Evolutionary conservation across 53 echinoderm and acorn worm genomes (phyloP).

Genomic region (Paracentrotus lividus): DNA sequence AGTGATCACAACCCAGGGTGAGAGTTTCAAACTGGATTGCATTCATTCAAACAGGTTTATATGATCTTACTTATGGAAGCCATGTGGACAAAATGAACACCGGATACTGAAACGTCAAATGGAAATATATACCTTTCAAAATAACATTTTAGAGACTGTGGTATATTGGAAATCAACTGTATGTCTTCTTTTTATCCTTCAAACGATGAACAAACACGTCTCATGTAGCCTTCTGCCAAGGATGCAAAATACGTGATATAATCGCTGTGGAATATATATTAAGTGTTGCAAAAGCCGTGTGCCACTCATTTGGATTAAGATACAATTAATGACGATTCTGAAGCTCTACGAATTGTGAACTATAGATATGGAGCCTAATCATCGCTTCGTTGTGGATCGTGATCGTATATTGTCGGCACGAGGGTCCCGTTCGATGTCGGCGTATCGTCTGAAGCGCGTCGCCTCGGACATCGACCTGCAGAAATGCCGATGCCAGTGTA

Average conservation of each 20-base stretch:
- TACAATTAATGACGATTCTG: not conserved
- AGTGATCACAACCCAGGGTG: not conserved
- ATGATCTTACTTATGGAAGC: not conserved
- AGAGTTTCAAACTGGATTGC: constrained; percentile 23
- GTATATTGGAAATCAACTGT: not conserved
- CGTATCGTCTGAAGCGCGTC: constrained; percentile 65
- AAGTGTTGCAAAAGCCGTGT: not conserved
- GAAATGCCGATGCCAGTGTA: constrained; percentile 63
- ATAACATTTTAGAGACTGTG: not conserved
- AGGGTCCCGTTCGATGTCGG: constrained; percentile 39
- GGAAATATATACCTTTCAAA: not conserved
- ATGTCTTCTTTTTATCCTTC: not conserved
- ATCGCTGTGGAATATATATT: not conserved
- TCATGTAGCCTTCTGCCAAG: no score
- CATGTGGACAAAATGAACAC: constrained; percentile 12
- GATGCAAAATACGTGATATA: no score
- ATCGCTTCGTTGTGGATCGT: not conserved
- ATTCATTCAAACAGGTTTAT: constrained; percentile 36
- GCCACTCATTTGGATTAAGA: not conserved
- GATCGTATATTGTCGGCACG: constrained; percentile 18
- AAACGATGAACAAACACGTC: not conserved
- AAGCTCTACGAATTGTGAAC: not conserved
- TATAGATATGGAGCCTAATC: not conserved
- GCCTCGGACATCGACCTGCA: constrained; percentile 70
- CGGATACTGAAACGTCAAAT: not conserved